phyloP scores from a whole-genome alignment of 2,888 invertebrate species.

The Schizaphis graminum region DNA sequence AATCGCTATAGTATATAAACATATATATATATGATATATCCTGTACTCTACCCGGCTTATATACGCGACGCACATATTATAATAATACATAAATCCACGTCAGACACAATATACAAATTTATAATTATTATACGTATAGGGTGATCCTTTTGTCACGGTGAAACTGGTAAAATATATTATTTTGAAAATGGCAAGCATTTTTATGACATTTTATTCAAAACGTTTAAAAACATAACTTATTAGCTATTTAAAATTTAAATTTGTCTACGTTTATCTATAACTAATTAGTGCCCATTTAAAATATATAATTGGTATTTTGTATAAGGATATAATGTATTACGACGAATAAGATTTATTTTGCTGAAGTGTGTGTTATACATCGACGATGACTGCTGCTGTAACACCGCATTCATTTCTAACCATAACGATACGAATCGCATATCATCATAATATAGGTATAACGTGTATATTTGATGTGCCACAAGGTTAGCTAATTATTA shows the following conservation, averaged over 20 bases:
- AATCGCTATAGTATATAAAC: not conserved
- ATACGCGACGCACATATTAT: not conserved
- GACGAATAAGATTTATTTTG: not conserved
- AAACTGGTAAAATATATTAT: not conserved
- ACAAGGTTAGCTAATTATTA: not conserved
- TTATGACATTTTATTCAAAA: not conserved
- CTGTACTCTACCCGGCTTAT: not conserved
- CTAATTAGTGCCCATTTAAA: not conserved
- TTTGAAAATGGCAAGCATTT: not conserved
- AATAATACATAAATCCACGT: conserved; percentile 17
- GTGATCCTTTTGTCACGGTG: not conserved
- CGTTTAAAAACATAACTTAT: not conserved
- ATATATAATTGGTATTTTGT: not conserved
- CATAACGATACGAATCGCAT: not conserved
- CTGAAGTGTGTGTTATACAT: not conserved
- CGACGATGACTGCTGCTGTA: not conserved
- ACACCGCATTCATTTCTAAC: not conserved
- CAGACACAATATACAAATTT: not conserved
- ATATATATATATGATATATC: not conserved
- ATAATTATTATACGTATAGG: not conserved
- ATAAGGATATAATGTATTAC: not conserved
- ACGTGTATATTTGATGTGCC: not conserved
- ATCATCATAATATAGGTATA: not conserved
- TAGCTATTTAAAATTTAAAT: not conserved
- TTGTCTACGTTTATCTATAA: not conserved